Percentiles rank a stretch among this genome's conserved stretches.
Conservation (phyloP, 2,113 vertebrate species). For the Brachionichthys hirsutus region DNA sequence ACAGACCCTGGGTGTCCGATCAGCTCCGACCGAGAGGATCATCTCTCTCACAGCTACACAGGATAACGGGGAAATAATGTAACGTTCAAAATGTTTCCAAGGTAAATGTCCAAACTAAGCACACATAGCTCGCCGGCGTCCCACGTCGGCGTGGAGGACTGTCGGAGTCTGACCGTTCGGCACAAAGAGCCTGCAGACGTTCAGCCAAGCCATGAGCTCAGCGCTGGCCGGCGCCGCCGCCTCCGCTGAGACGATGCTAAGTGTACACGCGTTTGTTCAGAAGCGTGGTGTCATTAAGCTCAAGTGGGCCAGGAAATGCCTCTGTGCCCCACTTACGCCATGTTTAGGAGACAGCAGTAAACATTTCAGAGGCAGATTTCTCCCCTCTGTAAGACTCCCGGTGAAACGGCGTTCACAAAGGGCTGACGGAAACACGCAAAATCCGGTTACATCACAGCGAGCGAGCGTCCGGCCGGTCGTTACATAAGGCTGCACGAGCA, state of each 20-base stretch:
- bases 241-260: constrained; percentile 51
- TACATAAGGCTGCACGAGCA: too few species aligned
- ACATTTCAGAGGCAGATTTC: constrained; percentile 61
- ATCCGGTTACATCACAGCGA: constrained; percentile 35
- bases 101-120: constrained; percentile 55
- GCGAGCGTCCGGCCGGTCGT: background rate
- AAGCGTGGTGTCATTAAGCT: constrained; percentile 62
- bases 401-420: constrained; percentile 27
- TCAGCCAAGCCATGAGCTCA: constrained; percentile 78
- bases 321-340: constrained; percentile 47
- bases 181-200: constrained; percentile 62
- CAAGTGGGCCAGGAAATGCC: constrained; percentile 71
- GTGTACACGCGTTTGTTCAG: constrained; percentile 70
- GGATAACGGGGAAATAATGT: constrained; percentile 25
- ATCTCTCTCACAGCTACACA: constrained; percentile 16
- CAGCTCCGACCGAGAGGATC: constrained; percentile 1
- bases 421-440: constrained; percentile 15
- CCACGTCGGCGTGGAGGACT: constrained; percentile 37
- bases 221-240: constrained; percentile 50
- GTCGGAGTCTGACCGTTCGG: constrained; percentile 36
- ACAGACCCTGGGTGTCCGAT: too few species aligned
- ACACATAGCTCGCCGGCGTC: constrained; percentile 26
- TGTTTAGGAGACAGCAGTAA: constrained; percentile 65
- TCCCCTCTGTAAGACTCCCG: constrained; percentile 18
- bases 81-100: constrained; percentile 48